Conservation (phyloP, 2,797 vertebrate species). For the Avahi laniger region DNA sequence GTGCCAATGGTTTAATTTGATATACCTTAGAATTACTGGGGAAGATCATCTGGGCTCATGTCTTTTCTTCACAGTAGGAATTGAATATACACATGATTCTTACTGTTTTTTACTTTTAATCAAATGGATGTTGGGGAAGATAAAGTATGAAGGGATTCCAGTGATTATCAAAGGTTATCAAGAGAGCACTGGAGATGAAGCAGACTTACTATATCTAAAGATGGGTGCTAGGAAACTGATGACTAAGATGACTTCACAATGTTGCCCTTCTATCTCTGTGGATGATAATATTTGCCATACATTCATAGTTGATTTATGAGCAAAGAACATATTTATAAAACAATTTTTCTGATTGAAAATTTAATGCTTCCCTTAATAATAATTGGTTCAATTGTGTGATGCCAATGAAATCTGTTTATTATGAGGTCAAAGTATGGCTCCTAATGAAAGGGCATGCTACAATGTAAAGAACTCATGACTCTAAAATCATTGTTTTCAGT, state of each 20-base stretch:
- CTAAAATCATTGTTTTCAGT: not conserved
- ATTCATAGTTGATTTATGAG: not conserved
- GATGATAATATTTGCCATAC: not conserved
- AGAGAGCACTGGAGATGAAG: not conserved
- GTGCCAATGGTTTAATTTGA: not conserved
- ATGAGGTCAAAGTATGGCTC: not conserved
- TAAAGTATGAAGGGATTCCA: not conserved
- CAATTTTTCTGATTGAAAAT: not conserved
- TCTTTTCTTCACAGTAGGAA: not conserved
- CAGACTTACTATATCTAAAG: not conserved
- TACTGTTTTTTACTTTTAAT: not conserved
- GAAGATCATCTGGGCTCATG: not conserved
- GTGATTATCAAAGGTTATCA: not conserved
- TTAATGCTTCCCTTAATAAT: not conserved
- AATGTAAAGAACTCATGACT: not conserved
- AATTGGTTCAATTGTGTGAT: not conserved
- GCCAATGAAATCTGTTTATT: not conserved
- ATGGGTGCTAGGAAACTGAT: not conserved
- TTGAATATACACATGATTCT: not conserved
- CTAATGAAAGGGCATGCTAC: not conserved
- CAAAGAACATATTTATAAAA: not conserved
- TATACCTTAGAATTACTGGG: not conserved
- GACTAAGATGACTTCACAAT: not conserved
- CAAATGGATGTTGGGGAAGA: not conserved
- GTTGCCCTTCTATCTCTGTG: not conserved